phyloP scores from a whole-genome alignment of 2,113 vertebrate genomes.

The Rhinichthys klamathensis region DNA sequence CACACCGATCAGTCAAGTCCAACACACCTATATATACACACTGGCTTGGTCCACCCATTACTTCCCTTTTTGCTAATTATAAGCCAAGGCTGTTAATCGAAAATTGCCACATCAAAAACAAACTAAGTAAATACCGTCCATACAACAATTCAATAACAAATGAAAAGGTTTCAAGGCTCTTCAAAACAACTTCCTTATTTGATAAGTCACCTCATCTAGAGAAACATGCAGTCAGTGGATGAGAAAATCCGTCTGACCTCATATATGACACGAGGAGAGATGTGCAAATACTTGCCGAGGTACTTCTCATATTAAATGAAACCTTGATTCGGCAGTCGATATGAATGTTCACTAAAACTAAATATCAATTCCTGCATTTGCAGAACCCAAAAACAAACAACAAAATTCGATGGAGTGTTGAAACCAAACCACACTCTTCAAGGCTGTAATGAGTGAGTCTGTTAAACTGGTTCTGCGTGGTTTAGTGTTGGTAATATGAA shows the following conservation, averaged over 20 bases:
- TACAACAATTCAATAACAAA: slow-evolving; percentile 1
- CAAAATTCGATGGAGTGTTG: slow-evolving; percentile 6
- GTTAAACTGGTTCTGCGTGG: background rate
- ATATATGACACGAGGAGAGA: background rate
- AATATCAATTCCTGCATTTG: background rate
- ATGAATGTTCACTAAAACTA: background rate
- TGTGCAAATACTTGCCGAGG: slow-evolving; percentile 25
- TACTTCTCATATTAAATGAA: background rate
- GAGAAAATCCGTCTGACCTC: background rate
- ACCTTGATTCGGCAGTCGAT: background rate
- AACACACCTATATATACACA: too few species aligned
- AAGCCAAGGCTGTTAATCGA: background rate
- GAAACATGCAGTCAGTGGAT: background rate
- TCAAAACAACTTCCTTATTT: background rate
- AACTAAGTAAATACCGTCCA: background rate
- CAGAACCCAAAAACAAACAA: background rate
- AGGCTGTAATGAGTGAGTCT: background rate
- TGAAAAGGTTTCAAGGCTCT: slow-evolving; percentile 10
- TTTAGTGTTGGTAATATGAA: slow-evolving; percentile 34
- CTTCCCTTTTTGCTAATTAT: slow-evolving; percentile 42
- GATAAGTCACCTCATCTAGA: background rate
- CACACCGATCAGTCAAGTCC: too few species aligned
- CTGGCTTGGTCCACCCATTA: slow-evolving; percentile 1
- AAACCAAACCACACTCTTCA: background rate
- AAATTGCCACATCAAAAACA: background rate